Conservation (phyloP, 1,140 invertebrate genomes). For the Colletes latitarsis region DNA sequence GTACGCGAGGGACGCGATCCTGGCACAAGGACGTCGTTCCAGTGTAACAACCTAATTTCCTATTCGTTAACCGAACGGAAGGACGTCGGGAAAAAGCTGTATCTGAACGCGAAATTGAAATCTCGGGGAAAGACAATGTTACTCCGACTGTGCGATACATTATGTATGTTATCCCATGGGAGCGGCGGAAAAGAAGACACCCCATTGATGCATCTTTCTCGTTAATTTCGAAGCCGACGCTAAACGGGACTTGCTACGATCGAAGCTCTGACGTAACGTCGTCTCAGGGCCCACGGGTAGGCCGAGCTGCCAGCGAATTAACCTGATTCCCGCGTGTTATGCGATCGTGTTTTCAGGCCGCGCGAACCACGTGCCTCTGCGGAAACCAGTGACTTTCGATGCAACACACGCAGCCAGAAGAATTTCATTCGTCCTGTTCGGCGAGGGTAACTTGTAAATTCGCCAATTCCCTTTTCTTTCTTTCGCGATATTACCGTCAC, state of each 20-base stretch:
- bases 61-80: constrained; percentile 22
- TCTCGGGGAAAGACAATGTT: background rate
- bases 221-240: background rate
- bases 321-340: constrained; percentile 22
- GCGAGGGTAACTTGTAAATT: too few species aligned
- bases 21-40: constrained; percentile 36
- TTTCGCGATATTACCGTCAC: too few species aligned
- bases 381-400: background rate
- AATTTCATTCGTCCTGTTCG: background rate
- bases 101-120: background rate
- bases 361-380: background rate
- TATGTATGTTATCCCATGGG: too few species aligned
- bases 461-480: too few species aligned
- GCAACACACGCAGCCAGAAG: background rate
- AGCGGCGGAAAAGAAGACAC: background rate
- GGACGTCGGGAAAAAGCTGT: constrained; percentile 1
- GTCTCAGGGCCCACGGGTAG: constrained; percentile 8
- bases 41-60: constrained; percentile 39
- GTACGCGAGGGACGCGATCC: too few species aligned
- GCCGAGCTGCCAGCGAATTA: background rate
- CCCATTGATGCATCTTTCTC: background rate
- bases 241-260: background rate
- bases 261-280: background rate
- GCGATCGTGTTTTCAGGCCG: constrained; percentile 11
- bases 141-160: background rate